Evolutionary conservation across 1,140 invertebrate species (phyloP), one percentile per base, ranked within the genome.

Genomic region (Orius laevigatus): DNA sequence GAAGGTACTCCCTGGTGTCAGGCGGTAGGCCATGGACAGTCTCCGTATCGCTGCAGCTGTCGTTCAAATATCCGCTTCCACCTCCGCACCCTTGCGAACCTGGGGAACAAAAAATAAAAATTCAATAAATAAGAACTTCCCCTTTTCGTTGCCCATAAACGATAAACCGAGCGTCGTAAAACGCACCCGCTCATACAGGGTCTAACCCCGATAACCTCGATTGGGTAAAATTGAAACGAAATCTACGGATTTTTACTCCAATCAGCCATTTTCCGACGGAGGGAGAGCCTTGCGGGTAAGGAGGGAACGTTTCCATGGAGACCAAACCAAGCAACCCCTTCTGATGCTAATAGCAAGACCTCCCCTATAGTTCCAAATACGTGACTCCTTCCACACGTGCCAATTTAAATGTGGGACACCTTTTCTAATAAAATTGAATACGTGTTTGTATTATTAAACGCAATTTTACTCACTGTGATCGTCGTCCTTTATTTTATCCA

Each of bases 31-130:
- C 56, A 3, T 55, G 50, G 14, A 60, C 60, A 6, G 60, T 60
- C 53, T 70, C 67, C 5, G 60, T 66, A 55, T 70, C 67, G 46
- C 66, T 70, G 55, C 67, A 66, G 56, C 67, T 68, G 55, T 70
- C 68, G 46, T 66, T 65, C 44, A 67, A 57, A 53, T 63, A 66
- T 12, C 60, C 57, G 9, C 58, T 60, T 1, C 60, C 60, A 10
- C 58, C 25, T 25, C 25, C 25, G 25, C 25, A 25, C 25, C 25
- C 59, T 15, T 62, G 57, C 11, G 68, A 66, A 63, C 67, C 68
- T 69, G 51, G 25, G 50, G 50, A 16, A 39, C 16, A 49, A 50
- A 20, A 14, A 32, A 4, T 49, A 8, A 25, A 25, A 25, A 25
- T 25, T 25, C 25, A 25, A 25, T 25, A 25, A 25, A 25, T 25